Percentiles rank a stretch among this genome's conserved stretches.
Evolutionary conservation across 64 coral and sea anemone species (phyloP).

Genomic region (Porites lutea): DNA sequence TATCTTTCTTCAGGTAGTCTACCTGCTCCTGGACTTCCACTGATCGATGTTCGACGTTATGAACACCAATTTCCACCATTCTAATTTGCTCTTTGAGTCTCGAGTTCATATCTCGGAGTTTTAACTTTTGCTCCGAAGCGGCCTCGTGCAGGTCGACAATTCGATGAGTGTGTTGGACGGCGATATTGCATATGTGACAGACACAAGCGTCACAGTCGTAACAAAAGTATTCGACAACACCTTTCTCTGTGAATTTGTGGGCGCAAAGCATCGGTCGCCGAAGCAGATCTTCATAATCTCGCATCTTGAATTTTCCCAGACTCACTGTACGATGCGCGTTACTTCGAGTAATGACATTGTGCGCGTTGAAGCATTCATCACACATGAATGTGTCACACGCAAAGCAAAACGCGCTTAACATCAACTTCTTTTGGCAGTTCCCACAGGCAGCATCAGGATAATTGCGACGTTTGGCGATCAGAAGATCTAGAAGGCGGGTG

Average conservation of each 20-base stretch:
- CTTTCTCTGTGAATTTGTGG: slow-evolving; percentile 47
- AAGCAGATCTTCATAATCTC: slow-evolving; percentile 35
- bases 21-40: slow-evolving; percentile 72
- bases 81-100: slow-evolving; percentile 64
- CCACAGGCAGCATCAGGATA: slow-evolving; percentile 37
- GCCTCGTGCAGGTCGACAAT: slow-evolving; percentile 72
- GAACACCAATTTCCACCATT: slow-evolving; percentile 52
- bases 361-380: slow-evolving; percentile 59
- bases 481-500: slow-evolving; percentile 52
- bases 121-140: slow-evolving; percentile 65
- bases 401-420: slow-evolving; percentile 50
- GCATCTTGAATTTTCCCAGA: slow-evolving; percentile 35
- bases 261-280: slow-evolving; percentile 28
- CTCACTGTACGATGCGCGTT: slow-evolving; percentile 55
- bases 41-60: slow-evolving; percentile 57
- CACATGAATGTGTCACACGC: slow-evolving; percentile 71
- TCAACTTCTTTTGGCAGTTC: slow-evolving; percentile 44
- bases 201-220: slow-evolving; percentile 52
- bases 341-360: slow-evolving; percentile 72
- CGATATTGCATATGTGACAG: slow-evolving; percentile 62
- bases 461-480: slow-evolving; percentile 47
- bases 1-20: slow-evolving; percentile 57
- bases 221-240: slow-evolving; percentile 59
- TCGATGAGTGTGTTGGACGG: slow-evolving; percentile 73
- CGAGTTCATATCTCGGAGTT: slow-evolving; percentile 50